A percentile compares a stretch with the other conserved stretches of the same genome.
Conservation (phyloP, 2,888 invertebrate genomes). For the Athalia circularis region DNA sequence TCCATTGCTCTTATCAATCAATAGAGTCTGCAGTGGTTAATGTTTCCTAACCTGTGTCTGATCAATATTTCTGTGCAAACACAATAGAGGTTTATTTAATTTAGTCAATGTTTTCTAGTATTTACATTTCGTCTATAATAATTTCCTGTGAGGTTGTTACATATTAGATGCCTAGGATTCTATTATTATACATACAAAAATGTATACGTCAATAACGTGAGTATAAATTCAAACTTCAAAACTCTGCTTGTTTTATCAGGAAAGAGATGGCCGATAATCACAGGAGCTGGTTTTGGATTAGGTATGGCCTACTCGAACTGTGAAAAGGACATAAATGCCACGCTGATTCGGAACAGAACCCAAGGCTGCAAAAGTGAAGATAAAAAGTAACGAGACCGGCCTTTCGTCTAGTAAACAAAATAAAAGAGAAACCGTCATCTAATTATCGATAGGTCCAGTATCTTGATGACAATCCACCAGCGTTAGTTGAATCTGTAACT, state of each 20-base stretch:
- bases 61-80: no score
- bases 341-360: constrained; percentile 58
- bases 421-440: constrained; percentile 34
- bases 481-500: constrained; percentile 57
- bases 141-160: no score
- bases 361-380: constrained; percentile 57
- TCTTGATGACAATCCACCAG: constrained; percentile 41
- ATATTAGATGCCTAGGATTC: no score
- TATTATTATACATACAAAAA: no score
- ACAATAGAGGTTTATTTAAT: no score
- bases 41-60: constrained; percentile 16
- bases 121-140: no score
- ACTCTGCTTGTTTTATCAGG: constrained; percentile 74
- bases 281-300: constrained; percentile 92
- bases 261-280: constrained; percentile 90
- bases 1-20: neutral
- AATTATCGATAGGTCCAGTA: neutral
- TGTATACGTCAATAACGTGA: no score
- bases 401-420: constrained; percentile 17
- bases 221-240: neutral
- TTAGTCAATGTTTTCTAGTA: no score
- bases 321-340: constrained; percentile 80
- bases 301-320: constrained; percentile 95
- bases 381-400: constrained; percentile 37
- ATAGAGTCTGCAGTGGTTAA: neutral